Evolutionary conservation across 2,113 vertebrate genomes (phyloP).

Genomic region (Halichoerus grypus): DNA sequence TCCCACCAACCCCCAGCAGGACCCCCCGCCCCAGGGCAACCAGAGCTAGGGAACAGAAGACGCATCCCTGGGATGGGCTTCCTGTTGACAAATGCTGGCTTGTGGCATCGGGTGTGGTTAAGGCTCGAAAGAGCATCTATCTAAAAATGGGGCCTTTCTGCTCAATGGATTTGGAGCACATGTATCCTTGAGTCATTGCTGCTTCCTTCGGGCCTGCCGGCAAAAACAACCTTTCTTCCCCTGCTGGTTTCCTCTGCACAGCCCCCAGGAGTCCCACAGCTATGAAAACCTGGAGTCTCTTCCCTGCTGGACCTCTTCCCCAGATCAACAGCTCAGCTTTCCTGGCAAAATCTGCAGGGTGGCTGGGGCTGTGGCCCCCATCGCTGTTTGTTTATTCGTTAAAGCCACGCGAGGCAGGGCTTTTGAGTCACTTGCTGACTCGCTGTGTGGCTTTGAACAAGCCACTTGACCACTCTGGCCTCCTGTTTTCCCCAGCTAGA

Average conservation of each 20-base stretch:
- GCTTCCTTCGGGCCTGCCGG: not conserved
- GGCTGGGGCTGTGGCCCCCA: not conserved
- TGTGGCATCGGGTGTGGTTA: conserved; percentile 59
- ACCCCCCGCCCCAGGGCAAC: not conserved
- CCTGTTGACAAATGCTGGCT: conserved; percentile 70
- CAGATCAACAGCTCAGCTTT: not conserved
- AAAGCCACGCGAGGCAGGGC: not conserved
- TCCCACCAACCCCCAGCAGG: conserved; percentile 40
- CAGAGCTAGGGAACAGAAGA: not conserved
- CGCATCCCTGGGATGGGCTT: conserved; percentile 48
- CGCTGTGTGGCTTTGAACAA: conserved; percentile 47
- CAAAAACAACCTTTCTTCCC: conserved; percentile 10
- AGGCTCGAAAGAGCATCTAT: conserved; percentile 51
- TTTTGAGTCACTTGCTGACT: conserved; percentile 12
- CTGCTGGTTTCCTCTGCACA: not conserved
- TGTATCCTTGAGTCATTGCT: conserved; percentile 49
- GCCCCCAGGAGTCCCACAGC: conserved; percentile 34
- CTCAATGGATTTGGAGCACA: not conserved
- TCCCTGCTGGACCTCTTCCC: conserved; percentile 3
- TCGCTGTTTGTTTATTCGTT: not conserved
- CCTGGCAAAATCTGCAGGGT: not conserved
- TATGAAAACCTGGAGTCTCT: conserved; percentile 19
- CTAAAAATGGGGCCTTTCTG: conserved; percentile 68
- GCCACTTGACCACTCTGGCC: not conserved
- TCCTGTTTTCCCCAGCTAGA: not conserved